Evolutionary conservation across 2,113 vertebrate species (phyloP).

Genomic region (Eclectus roratus): DNA sequence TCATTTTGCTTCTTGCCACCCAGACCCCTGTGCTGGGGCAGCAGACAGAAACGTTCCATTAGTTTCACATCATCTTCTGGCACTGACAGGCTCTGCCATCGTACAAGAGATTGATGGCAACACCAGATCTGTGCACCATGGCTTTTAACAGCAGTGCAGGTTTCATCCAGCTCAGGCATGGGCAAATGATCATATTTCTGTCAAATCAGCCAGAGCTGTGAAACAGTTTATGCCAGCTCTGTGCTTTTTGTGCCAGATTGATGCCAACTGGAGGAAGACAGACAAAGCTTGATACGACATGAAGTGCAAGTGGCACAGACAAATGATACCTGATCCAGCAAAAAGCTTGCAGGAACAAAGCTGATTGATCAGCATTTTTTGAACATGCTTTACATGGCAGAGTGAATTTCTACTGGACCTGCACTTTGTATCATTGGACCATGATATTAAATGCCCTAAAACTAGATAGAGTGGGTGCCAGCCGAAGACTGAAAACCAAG

Average conservation of each 20-base stretch:
- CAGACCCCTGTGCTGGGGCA: not conserved
- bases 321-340: not conserved
- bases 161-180: not conserved
- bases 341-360: not conserved
- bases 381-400: not conserved
- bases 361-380: not conserved
- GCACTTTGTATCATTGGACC: not conserved
- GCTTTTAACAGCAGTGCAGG: not conserved
- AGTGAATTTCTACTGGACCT: not conserved
- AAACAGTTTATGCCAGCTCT: not conserved
- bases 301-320: not conserved
- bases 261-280: conserved; percentile 8
- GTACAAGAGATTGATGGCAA: rapidly evolving
- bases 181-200: conserved; percentile 25
- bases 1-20: not conserved
- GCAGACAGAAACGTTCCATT: not conserved
- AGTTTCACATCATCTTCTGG: not conserved
- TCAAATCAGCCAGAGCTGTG: conserved; percentile 29
- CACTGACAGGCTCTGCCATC: rapidly evolving
- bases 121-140: not conserved
- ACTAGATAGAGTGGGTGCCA: not conserved
- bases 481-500: not conserved
- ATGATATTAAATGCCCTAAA: not conserved
- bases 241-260: not conserved
- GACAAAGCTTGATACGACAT: not conserved